phyloP scores from a whole-genome alignment of 2,888 invertebrate genomes.

The Tenodera sinensis region DNA sequence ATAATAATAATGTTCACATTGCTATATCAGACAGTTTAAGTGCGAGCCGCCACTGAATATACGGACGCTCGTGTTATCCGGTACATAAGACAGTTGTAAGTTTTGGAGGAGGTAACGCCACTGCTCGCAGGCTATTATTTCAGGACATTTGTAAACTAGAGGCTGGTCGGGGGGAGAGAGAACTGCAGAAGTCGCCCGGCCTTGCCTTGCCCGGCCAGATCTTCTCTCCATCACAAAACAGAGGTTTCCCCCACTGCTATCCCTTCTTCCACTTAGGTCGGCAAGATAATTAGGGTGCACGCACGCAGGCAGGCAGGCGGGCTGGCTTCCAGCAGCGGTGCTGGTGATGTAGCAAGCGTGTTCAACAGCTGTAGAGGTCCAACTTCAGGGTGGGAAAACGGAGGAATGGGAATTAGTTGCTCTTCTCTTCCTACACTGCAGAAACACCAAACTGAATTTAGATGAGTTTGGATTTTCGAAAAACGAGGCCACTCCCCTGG shows the following conservation, averaged over 20 bases:
- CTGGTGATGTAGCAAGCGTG: conserved; percentile 26
- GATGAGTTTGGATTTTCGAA: not conserved
- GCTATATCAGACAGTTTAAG: too few relatives aligned
- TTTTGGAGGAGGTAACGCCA: not conserved
- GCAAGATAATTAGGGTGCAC: conserved; percentile 32
- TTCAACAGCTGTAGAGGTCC: conserved; percentile 32
- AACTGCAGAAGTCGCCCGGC: not conserved
- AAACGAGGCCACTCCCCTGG: not conserved
- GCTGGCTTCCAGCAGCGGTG: conserved; percentile 4
- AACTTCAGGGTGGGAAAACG: conserved; percentile 14
- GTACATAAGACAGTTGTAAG: too few relatives aligned
- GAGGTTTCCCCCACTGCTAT: not conserved
- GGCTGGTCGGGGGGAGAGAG: not conserved
- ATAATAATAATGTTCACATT: too few relatives aligned
- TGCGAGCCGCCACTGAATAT: too few relatives aligned
- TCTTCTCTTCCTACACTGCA: conserved; percentile 9
- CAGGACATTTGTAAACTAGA: not conserved
- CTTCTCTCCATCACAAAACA: not conserved
- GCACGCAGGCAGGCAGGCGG: conserved; percentile 22
- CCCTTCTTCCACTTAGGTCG: conserved; percentile 21
- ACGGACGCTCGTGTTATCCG: too few relatives aligned
- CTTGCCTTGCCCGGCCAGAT: too few relatives aligned
- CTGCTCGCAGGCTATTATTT: not conserved
- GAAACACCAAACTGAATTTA: conserved; percentile 15
- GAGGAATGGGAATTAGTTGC: not conserved